A percentile compares a stretch with the other conserved stretches of the same genome.
Conservation (phyloP, 2,888 invertebrate genomes). For the Drosophila borborema region DNA sequence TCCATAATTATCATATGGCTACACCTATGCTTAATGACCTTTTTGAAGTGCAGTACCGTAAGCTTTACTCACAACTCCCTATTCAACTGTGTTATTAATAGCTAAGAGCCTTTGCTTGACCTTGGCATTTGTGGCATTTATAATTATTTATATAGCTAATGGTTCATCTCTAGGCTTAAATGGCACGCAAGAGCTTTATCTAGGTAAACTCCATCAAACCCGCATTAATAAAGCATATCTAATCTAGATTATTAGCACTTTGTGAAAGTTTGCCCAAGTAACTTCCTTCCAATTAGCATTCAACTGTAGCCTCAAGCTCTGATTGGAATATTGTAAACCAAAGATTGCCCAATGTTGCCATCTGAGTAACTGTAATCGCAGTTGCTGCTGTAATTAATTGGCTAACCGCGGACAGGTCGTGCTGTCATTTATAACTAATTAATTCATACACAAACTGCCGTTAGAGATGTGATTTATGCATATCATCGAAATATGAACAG, state of each 20-base stretch:
- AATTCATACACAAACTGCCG: slow-evolving; percentile 3
- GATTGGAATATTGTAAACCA: neutral
- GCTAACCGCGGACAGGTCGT: slow-evolving; percentile 5
- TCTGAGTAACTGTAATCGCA: neutral
- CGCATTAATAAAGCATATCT: neutral
- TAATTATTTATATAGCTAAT: neutral
- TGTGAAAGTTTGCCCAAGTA: neutral
- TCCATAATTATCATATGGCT: neutral
- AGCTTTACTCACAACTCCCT: neutral
- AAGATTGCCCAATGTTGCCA: neutral
- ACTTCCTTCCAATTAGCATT: neutral
- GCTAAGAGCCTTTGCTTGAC: slow-evolving; percentile 1
- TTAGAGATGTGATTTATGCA: slow-evolving; percentile 7
- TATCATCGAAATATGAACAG: neutral
- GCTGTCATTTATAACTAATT: slow-evolving; percentile 8
- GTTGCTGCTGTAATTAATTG: slow-evolving; percentile 5
- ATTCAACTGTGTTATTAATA: neutral
- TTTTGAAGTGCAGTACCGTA: neutral
- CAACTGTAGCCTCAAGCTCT: neutral
- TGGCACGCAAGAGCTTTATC: neutral
- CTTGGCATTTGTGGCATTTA: neutral
- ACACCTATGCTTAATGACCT: no score
- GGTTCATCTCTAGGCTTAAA: neutral
- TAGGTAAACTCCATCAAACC: neutral
- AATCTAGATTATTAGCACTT: neutral